phyloP scores from a whole-genome alignment of 2,888 invertebrate species.

The Drosophila neutralis region DNA sequence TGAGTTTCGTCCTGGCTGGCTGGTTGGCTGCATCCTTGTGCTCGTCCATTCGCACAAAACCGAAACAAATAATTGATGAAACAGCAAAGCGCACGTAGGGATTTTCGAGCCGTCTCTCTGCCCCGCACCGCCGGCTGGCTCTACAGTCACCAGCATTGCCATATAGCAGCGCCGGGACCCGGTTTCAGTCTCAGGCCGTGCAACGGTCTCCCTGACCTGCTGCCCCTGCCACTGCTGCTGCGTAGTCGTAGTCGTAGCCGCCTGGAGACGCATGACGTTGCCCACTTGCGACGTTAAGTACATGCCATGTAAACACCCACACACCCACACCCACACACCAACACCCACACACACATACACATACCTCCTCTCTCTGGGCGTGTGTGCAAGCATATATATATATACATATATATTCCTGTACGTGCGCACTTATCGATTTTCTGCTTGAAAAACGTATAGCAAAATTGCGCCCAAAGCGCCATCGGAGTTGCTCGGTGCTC shows the following conservation, averaged over 20 bases:
- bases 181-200: slow-evolving; percentile 23
- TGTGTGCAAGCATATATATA: slow-evolving; percentile 10
- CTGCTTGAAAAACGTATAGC: slow-evolving; percentile 67
- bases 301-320: slow-evolving; percentile 43
- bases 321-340: slow-evolving; percentile 12
- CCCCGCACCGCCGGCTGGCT: neutral
- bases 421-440: slow-evolving; percentile 76
- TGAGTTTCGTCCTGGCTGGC: slow-evolving; percentile 17
- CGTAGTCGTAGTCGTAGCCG: slow-evolving; percentile 28
- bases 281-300: slow-evolving; percentile 64
- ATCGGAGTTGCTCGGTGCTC: slow-evolving; percentile 27
- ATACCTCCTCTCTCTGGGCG: neutral
- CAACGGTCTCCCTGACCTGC: slow-evolving; percentile 13
- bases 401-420: slow-evolving; percentile 64
- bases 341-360: neutral
- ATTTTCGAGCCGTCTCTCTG: slow-evolving; percentile 61
- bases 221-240: slow-evolving; percentile 19
- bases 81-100: slow-evolving; percentile 81
- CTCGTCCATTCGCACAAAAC: slow-evolving; percentile 74
- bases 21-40: slow-evolving; percentile 42
- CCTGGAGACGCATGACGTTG: slow-evolving; percentile 69
- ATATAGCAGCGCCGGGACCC: neutral
- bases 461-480: slow-evolving; percentile 69
- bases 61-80: slow-evolving; percentile 81
- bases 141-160: neutral